Evolutionary conservation across 2,113 vertebrate genomes (phyloP), one percentile per base, ranked within the genome.

Genomic region (Amblyornis subalaris): DNA sequence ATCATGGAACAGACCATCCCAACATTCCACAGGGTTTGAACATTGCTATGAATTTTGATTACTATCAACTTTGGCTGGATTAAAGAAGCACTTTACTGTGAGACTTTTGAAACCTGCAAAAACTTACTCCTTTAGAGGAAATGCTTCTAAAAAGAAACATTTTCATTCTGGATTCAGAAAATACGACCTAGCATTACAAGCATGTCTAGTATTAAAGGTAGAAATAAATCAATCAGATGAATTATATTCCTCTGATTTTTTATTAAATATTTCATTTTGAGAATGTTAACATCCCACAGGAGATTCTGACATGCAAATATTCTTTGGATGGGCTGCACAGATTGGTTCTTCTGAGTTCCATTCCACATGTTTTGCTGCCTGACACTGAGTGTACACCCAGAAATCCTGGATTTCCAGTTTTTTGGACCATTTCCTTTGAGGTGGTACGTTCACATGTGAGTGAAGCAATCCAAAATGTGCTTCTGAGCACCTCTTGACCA

Each of bases 41-140:
- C 91, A 95, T 25, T 82, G 91, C 91, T 89, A 66, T 91, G 94
- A 93, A 94, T 97, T 95, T 93, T 97, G 93, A 95, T 97, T 94
- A 90, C 88, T 93, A 85, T 83, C 94, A 94, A 94, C 85, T 95
- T 70, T 62, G 79, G 77, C 88, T 86, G 75, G 79, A 94, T 96
- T 93, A 83, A 93, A 93, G 75, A 5, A 73, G 29, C 38, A 73
- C 51, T 95, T 88, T 6, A 76, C 71, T 64, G 62, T 33, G 38
- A 89, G 58, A 90, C 18, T 89, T 85, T 28, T 1, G 7, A 91
- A 94, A 78, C 29, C 61, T 66, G 61, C 28, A 60, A 66, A 81
- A 85, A 40, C 36, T 36, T 77, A 65, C 1, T 76, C 38, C 51
- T 78, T 55, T 29, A 51, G 9, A 89, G 55, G 60, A 88, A 88